Evolutionary conservation across 1,140 invertebrate species (phyloP).

Genomic region (Aphaenogaster ashmeadi): DNA sequence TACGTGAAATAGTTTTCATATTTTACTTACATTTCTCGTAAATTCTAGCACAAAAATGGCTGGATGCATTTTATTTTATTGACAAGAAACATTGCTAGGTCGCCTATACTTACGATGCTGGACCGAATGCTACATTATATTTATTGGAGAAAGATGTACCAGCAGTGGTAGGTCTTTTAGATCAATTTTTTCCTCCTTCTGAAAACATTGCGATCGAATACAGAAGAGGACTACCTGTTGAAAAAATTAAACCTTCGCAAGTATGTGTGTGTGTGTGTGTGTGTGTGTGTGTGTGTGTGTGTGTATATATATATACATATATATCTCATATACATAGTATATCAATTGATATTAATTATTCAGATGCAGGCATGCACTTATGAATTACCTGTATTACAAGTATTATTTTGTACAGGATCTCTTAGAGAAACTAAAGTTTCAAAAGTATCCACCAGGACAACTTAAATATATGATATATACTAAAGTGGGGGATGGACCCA

Average conservation of each 20-base stretch:
- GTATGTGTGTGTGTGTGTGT: no score
- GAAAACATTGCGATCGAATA: constrained; percentile 86
- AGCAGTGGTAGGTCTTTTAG: constrained; percentile 89
- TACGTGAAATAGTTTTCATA: constrained; percentile 79
- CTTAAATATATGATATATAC: constrained; percentile 96
- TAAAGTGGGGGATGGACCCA: constrained; percentile 91
- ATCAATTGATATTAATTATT: background rate
- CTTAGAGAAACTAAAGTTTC: constrained; percentile 83
- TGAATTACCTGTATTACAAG: background rate
- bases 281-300: background rate
- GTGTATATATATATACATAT: no score
- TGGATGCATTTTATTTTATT: constrained; percentile 44
- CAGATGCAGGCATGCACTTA: no score
- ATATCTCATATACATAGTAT: background rate
- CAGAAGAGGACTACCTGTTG: constrained; percentile 87
- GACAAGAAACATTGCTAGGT: constrained; percentile 87
- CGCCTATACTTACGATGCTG: constrained; percentile 99
- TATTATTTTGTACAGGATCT: constrained; percentile 84
- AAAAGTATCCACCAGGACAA: constrained; percentile 86
- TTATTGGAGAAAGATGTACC: constrained; percentile 93
- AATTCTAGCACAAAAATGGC: background rate
- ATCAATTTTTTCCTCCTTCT: constrained; percentile 91
- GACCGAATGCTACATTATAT: constrained; percentile 98
- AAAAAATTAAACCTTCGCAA: constrained; percentile 75
- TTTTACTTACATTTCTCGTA: background rate